Percentiles rank a stretch among this genome's conserved stretches.
Evolutionary conservation across 2,888 invertebrate genomes (phyloP).

Genomic region (Protophormia terraenovae): DNA sequence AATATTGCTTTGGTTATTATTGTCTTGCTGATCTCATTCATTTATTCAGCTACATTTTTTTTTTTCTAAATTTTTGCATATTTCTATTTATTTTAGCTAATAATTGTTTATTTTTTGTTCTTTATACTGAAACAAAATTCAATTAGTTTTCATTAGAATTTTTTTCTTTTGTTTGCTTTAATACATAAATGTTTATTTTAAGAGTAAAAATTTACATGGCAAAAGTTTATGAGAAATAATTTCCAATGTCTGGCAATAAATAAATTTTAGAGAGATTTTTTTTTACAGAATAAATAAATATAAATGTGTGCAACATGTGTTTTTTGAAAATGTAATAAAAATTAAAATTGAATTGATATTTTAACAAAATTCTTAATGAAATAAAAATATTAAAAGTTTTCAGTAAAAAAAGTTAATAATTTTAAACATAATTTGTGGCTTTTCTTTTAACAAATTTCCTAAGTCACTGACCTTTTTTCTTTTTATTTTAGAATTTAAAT

Average conservation of each 20-base stretch:
- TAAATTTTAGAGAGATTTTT: not conserved
- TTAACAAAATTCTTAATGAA: not conserved
- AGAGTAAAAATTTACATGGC: no score
- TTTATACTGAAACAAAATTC: not conserved
- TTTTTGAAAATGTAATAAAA: not conserved
- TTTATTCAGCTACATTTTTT: not conserved
- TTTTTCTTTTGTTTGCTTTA: not conserved
- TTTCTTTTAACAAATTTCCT: no score
- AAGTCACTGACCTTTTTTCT: not conserved
- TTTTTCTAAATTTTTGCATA: not conserved
- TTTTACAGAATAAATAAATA: not conserved
- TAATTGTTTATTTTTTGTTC: slow-evolving; percentile 19
- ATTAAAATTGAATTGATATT: not conserved
- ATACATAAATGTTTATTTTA: no score
- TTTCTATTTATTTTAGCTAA: slow-evolving; percentile 5
- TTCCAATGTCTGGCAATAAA: not conserved
- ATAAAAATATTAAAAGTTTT: not conserved
- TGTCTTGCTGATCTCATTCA: slow-evolving; percentile 38
- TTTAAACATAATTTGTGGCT: no score
- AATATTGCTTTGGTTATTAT: not conserved
- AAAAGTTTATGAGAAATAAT: not conserved
- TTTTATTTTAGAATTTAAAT: not conserved
- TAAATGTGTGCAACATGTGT: slow-evolving; percentile 10
- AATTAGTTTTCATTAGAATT: slow-evolving; percentile 6
- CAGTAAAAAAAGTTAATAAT: not conserved